Evolutionary conservation across 2,113 vertebrate species (phyloP).

Genomic region (Eptesicus fuscus): DNA sequence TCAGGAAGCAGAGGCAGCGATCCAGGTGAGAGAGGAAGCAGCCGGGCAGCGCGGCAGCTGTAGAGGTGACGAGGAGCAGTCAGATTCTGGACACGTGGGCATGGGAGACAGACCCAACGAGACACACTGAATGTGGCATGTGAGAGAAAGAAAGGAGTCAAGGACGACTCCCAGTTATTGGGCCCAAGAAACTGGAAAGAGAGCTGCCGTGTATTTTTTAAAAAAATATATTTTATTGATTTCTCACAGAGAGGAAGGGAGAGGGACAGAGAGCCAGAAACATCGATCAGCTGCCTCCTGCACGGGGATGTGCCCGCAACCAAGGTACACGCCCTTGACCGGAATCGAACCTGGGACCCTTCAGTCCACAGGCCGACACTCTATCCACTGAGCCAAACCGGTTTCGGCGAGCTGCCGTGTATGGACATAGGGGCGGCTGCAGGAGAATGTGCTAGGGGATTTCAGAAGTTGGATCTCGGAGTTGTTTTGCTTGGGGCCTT

Average conservation of each 20-base stretch:
- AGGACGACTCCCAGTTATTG: background rate
- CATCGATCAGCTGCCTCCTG: no score
- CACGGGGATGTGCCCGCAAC: no score
- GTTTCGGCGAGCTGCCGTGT: background rate
- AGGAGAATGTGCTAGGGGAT: background rate
- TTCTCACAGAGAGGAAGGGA: no score
- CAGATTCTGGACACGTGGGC: background rate
- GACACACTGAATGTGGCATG: background rate
- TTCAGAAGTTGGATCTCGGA: background rate
- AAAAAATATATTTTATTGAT: no score
- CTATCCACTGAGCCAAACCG: no score
- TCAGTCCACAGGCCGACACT: no score
- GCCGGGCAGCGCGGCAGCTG: background rate
- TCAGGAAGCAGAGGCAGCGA: background rate
- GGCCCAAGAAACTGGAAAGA: background rate
- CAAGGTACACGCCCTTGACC: no score
- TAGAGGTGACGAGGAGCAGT: background rate
- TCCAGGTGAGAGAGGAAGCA: background rate
- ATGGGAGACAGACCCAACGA: background rate
- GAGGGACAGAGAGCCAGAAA: no score
- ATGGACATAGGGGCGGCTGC: background rate
- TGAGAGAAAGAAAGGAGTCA: background rate
- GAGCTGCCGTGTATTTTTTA: background rate
- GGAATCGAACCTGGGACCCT: no score
- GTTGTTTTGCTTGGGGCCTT: no score